Base-by-base conservation (phyloP, 2,797 vertebrate genomes). In the Acanthurus tractus region DNA sequence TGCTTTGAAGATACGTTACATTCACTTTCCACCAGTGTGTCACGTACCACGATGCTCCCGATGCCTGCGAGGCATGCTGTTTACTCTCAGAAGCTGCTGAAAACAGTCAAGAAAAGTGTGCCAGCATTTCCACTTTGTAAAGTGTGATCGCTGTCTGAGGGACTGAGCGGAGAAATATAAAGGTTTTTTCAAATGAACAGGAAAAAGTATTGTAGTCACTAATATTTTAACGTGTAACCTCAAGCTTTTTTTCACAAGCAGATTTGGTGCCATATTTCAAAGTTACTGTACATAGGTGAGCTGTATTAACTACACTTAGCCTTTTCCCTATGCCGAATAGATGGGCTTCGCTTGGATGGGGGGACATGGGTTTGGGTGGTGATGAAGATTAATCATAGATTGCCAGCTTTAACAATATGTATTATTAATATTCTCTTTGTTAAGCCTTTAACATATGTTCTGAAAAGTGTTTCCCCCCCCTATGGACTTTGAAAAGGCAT, bases 401-500 rank as follows among this genome's bases (percentile, higher is more conserved):
- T 91, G 85, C 84, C 86, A 93, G 91, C 87, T 92, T 94, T 92
- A 90, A 88, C 54, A 89, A 87, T 88, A 92, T 93, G 83, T 94
- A 92, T 91, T 87, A 89, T 89, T 87, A 86, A 88, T 89, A 88
- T 92, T 86, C 90, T 94, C 67, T 94, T 94, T 94, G 91, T 93
- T 91, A 88, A 90, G 87, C 88, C 90, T 92, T 90, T 81, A 66
- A 73, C 88, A 78, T 90, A 90, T 79, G 84, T 91, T 88, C 76
- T 38, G 64, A 84, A 82, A 89, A 82, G 79, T 78, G 56, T 86
- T 78, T 84, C 57, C 77, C 68, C 68, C 84, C 70, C 76, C 63
- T 79, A 86, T 83, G 90, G 93, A 94, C 92, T 88, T 86, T 92
- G 93, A 94, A 87, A 92, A 92, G 92, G 95, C 95, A 96, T 95